Evolutionary conservation across 1,140 invertebrate species (phyloP).

Genomic region (Homarus americanus): DNA sequence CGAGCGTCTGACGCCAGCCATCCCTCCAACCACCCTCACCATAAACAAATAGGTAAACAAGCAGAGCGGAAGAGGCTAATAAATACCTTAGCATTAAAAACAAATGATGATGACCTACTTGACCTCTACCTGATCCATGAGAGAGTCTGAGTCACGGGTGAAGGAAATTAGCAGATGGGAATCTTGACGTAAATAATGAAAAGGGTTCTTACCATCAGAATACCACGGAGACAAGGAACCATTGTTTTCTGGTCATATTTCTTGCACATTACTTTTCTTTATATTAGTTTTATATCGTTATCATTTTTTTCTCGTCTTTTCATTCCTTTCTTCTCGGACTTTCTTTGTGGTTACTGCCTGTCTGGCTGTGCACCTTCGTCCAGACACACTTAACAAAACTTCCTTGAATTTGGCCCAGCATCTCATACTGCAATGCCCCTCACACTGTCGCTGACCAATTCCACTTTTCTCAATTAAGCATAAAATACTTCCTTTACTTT

Average conservation of each 20-base stretch:
- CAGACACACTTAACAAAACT: no score
- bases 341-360: not conserved
- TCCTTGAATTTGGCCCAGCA: no score
- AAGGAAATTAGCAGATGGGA: not conserved
- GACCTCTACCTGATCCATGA: conserved; percentile 17
- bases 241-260: not conserved
- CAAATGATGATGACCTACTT: conserved; percentile 5
- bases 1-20: not conserved
- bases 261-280: not conserved
- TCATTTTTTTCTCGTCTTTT: not conserved
- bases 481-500: no score
- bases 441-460: no score
- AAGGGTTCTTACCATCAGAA: not conserved
- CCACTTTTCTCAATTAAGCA: no score
- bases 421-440: no score
- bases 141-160: not conserved
- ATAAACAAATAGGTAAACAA: conserved; percentile 31
- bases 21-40: conserved; percentile 7
- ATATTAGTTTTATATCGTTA: not conserved
- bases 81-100: conserved; percentile 32
- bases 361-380: no score
- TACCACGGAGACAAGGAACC: not conserved
- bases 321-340: not conserved
- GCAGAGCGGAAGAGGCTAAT: conserved; percentile 5
- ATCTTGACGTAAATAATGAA: not conserved